A percentile compares a stretch with the other conserved stretches of the same genome.
These are phyloP conservation scores for human DNA, from an alignment of 2,113 vertebrate species.

Conservation along the genomic window DNA sequence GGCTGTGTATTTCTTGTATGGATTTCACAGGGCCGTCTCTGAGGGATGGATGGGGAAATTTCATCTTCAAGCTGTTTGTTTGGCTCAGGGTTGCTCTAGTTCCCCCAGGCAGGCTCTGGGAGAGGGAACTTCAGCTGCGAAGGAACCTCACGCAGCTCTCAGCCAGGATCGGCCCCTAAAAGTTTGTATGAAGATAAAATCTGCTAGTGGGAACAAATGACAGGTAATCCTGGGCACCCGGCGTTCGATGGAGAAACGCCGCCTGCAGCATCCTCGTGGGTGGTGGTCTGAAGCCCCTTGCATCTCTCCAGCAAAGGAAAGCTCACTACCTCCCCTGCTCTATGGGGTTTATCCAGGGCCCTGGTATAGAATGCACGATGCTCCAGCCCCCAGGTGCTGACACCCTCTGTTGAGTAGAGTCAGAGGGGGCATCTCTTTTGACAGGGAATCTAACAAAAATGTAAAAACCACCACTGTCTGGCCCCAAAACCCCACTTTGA, in stretches of 20 bases:
- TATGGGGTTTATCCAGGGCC: background rate
- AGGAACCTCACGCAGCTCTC: background rate
- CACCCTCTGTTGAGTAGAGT: background rate
- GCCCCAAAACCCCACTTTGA: background rate
- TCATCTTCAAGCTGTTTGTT: no score
- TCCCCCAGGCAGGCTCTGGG: background rate
- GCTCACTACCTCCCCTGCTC: background rate
- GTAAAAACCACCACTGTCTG: background rate
- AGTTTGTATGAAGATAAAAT: background rate
- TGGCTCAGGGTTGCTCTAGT: no score
- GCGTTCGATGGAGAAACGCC: background rate
- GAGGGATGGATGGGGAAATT: accelerated
- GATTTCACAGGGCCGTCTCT: background rate
- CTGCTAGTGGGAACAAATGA: background rate
- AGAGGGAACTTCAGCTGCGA: background rate
- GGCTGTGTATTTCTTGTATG: background rate
- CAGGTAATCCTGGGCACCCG: background rate
- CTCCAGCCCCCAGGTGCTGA: background rate
- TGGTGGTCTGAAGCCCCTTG: background rate
- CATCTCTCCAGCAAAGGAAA: background rate
- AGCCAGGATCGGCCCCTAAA: background rate
- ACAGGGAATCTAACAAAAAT: background rate
- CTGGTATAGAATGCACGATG: no score
- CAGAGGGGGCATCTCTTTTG: background rate
- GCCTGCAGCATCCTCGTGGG: accelerated